Evolutionary conservation across 2,888 invertebrate genomes (phyloP).

Genomic region (Linnaemya vulpina): DNA sequence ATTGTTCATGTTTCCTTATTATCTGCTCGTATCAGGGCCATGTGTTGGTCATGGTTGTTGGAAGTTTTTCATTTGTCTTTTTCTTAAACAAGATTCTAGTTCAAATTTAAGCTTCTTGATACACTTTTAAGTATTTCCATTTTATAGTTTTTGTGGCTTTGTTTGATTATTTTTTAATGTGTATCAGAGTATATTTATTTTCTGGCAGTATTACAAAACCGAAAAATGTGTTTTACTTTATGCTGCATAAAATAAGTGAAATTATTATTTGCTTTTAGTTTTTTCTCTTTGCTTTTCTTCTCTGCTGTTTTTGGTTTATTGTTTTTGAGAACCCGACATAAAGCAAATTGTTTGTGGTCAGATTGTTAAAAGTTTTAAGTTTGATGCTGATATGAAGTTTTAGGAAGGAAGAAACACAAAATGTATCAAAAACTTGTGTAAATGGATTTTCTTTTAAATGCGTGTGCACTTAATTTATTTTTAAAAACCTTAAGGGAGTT

Average conservation of each 20-base stretch:
- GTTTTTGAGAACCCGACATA: constrained; percentile 33
- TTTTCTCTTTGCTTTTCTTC: not conserved
- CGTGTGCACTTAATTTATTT: constrained; percentile 7
- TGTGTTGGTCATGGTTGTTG: not conserved
- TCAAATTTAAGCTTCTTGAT: not conserved
- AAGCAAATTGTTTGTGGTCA: constrained; percentile 58
- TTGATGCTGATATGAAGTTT: constrained; percentile 2
- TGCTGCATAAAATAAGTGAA: constrained; percentile 29
- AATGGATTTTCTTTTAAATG: constrained; percentile 43
- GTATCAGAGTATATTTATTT: not conserved
- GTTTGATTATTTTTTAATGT: not conserved
- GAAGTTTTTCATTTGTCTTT: not conserved
- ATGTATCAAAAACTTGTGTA: not conserved
- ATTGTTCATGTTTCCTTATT: not conserved
- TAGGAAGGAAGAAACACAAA: not conserved
- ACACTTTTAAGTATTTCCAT: not conserved
- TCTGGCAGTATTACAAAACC: constrained; percentile 16
- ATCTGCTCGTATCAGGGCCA: too few species aligned
- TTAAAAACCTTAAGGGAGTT: too few species aligned
- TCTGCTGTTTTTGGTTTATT: constrained; percentile 26
- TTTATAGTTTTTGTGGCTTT: not conserved
- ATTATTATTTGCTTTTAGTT: constrained; percentile 5
- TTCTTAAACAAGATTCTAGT: not conserved
- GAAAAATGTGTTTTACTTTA: constrained; percentile 12
- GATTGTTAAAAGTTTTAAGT: constrained; percentile 48